A percentile compares a stretch with the other conserved stretches of the same genome.
These are phyloP conservation scores for Palloptera scutellata DNA, from an alignment of 2,888 invertebrate genomes.

Conservation along the genomic window DNA sequence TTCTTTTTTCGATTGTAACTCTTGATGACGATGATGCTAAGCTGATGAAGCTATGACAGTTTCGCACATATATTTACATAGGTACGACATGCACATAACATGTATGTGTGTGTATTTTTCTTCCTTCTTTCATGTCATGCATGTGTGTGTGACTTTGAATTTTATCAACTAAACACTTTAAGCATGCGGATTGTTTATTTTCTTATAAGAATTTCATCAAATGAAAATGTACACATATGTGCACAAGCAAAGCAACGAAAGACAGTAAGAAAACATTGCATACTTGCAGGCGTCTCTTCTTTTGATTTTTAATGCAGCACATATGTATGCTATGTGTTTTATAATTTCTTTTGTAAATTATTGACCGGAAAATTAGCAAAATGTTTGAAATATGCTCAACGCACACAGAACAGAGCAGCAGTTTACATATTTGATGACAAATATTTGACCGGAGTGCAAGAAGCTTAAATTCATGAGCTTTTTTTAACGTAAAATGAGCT, in stretches of 20 bases:
- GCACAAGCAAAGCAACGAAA: too few species aligned
- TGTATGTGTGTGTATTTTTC: background rate
- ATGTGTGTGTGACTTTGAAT: too few species aligned
- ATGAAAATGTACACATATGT: too few species aligned
- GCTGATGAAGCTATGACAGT: background rate
- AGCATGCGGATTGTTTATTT: background rate
- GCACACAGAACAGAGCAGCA: too few species aligned
- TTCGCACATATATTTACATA: too few species aligned
- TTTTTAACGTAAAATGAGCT: too few species aligned
- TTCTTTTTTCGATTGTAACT: background rate
- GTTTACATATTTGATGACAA: too few species aligned
- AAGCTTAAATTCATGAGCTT: too few species aligned
- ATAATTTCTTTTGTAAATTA: conserved; percentile 31
- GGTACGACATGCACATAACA: too few species aligned
- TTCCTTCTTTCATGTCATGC: background rate
- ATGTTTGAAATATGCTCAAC: background rate
- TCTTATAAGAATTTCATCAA: background rate
- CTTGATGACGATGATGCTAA: background rate
- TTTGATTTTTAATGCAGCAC: too few species aligned
- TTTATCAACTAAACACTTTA: background rate
- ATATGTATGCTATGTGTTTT: background rate
- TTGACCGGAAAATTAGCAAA: conserved; percentile 57
- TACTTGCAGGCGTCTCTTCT: conserved; percentile 28
- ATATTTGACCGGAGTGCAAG: too few species aligned
- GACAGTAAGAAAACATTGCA: conserved; percentile 20